phyloP scores from a whole-genome alignment of 2,888 invertebrate genomes.

The Agrochola lychnidis region DNA sequence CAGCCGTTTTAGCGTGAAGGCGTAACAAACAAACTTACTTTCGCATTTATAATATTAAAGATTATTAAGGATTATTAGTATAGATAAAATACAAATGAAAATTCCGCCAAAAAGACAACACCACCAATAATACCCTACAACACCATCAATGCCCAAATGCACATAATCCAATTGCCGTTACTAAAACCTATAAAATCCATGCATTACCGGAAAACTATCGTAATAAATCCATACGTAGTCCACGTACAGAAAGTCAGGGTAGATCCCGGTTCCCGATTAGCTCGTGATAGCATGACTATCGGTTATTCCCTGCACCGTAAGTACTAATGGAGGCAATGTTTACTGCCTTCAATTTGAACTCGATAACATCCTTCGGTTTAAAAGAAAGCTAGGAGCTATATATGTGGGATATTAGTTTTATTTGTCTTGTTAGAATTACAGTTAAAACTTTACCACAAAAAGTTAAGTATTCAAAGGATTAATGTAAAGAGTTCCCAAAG shows the following conservation, averaged over 20 bases:
- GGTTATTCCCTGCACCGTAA: constrained; percentile 72
- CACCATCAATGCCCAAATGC: constrained; percentile 9
- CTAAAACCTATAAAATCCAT: constrained; percentile 54
- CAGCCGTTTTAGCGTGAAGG: too few relatives aligned
- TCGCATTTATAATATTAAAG: too few relatives aligned
- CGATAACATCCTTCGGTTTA: constrained; percentile 54
- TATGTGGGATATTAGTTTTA: constrained; percentile 15
- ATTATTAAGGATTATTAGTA: too few relatives aligned
- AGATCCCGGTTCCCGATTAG: constrained; percentile 76
- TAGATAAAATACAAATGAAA: not conserved
- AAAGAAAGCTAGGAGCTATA: constrained; percentile 15
- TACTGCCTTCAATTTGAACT: constrained; percentile 63
- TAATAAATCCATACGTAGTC: constrained; percentile 56
- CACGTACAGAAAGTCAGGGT: constrained; percentile 65
- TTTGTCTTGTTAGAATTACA: constrained; percentile 6
- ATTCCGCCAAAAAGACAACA: not conserved
- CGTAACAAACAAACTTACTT: too few relatives aligned
- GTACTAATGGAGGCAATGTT: constrained; percentile 55
- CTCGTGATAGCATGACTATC: constrained; percentile 77
- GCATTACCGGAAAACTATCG: constrained; percentile 44
- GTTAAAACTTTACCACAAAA: constrained; percentile 16
- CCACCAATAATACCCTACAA: not conserved
- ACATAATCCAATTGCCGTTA: constrained; percentile 49
- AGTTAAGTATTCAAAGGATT: not conserved
- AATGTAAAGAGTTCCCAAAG: constrained; percentile 12